These are phyloP conservation scores for Arge pagana DNA, from an alignment of 2,888 invertebrate genomes.

Conservation along the genomic window DNA sequence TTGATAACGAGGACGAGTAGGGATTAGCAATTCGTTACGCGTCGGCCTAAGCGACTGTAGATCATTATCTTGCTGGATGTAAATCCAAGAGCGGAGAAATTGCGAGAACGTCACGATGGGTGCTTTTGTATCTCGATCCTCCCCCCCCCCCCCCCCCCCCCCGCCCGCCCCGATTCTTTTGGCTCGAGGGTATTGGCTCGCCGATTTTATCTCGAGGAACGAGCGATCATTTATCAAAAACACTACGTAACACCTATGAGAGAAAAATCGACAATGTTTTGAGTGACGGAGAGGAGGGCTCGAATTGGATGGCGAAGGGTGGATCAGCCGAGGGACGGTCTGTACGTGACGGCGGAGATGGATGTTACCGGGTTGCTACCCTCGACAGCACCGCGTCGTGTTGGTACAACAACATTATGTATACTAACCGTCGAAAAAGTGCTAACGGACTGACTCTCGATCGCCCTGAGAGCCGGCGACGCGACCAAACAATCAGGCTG, in stretches of 20 bases:
- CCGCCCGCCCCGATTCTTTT: no score
- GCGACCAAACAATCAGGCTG: not conserved
- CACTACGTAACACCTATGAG: conserved; percentile 42
- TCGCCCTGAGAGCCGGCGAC: not conserved
- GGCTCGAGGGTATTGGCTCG: no score
- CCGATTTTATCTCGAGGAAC: conserved; percentile 11
- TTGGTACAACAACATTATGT: conserved; percentile 46
- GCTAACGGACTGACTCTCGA: conserved; percentile 17
- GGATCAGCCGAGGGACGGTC: conserved; percentile 35
- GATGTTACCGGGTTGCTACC: conserved; percentile 42
- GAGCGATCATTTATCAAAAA: conserved; percentile 45
- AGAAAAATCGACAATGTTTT: conserved; percentile 50
- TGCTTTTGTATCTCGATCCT: no score
- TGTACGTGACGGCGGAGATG: conserved; percentile 49
- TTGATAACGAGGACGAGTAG: no score
- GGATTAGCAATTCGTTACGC: no score
- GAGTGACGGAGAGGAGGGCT: conserved; percentile 35
- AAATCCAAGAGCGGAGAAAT: not conserved
- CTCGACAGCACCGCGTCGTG: conserved; percentile 38
- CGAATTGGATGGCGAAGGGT: no score
- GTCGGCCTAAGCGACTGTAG: no score
- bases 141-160: no score
- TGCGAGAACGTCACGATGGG: no score
- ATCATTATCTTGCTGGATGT: no score
- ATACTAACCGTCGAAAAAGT: conserved; percentile 28